Evolutionary conservation across 1,140 invertebrate genomes (phyloP), one percentile per base, ranked within the genome.

Genomic region (Contarinia nasturtii): DNA sequence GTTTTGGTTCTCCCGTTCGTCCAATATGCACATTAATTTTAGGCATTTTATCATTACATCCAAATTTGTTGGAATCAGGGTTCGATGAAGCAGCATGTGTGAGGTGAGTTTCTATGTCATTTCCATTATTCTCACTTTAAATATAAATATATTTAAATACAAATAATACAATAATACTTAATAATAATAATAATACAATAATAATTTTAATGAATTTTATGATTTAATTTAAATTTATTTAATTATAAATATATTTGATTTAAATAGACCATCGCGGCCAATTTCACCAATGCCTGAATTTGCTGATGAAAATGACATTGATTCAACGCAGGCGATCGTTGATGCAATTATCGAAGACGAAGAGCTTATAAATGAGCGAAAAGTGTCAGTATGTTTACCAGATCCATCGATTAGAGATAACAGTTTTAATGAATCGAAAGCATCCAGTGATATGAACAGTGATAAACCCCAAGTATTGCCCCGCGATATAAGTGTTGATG

Each of bases 1-100:
- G 97, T 59, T 91, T 86, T 66, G 86, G 90, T 48, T 84, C 90
- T 14, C 92, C 93, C 2, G 93, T 96, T 2, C 82, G 89, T 49
- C 77, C 81, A 20, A 69, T 98, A 43, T 93, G 89, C 57, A 77
- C 80, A 18, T 76, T 82, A 2, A 78, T 98, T 53, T 65, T 98
- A 14, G 84, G 90, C 14, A 68, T 98, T 38, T 67, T 94, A 10
- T 96, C 93, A 11, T 62, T 98, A 20, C 79, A 90, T 68, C 94
- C 94, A 51, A 79, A 80, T 54, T 82, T 86, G 68, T 72, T 95
- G 48, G 86, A 96, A 63, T 76, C 78, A 62, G 93, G 93, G 10
- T 70, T 96, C 27, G 69, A 76, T 52, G 75, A 87, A 63, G 79
- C 88, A 44, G 86, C 89, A 12, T 56, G 77, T 70, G 83, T 86